A percentile compares a stretch with the other conserved stretches of the same genome.
Evolutionary conservation across 64 coral and sea anemone species (phyloP).

Genomic region (Dendronephthya gigantea): DNA sequence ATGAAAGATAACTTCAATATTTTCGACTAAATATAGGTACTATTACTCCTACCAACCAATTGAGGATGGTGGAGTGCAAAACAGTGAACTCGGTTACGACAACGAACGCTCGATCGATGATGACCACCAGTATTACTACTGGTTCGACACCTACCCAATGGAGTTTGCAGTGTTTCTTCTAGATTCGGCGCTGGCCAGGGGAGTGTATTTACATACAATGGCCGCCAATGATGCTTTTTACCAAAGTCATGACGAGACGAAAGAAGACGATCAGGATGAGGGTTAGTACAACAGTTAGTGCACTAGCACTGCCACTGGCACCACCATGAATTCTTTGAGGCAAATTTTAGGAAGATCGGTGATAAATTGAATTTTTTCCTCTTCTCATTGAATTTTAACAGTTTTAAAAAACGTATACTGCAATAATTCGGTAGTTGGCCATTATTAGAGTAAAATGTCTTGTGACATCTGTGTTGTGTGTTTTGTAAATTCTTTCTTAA

Average conservation of each 20-base stretch:
- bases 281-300: neutral
- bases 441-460: too few relatives aligned
- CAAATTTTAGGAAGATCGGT: too few relatives aligned
- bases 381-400: too few relatives aligned
- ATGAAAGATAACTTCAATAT: too few relatives aligned
- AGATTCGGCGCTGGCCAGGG: neutral
- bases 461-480: too few relatives aligned
- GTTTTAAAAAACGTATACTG: too few relatives aligned
- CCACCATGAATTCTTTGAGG: too few relatives aligned
- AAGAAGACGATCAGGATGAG: neutral
- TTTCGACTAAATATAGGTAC: neutral
- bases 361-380: too few relatives aligned
- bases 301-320: too few relatives aligned
- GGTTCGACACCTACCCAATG: slow-evolving; percentile 3
- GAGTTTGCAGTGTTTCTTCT: slow-evolving; percentile 4
- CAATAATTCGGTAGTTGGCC: too few relatives aligned
- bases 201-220: neutral
- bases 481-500: neutral
- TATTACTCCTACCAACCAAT: neutral
- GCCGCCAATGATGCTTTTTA: neutral
- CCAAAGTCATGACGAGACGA: too few relatives aligned
- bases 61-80: neutral
- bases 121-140: neutral
- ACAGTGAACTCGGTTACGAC: neutral
- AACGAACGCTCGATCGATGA: neutral